Base-by-base conservation (phyloP, 2,888 invertebrate genomes). In the Nemotelus nigrinus region DNA sequence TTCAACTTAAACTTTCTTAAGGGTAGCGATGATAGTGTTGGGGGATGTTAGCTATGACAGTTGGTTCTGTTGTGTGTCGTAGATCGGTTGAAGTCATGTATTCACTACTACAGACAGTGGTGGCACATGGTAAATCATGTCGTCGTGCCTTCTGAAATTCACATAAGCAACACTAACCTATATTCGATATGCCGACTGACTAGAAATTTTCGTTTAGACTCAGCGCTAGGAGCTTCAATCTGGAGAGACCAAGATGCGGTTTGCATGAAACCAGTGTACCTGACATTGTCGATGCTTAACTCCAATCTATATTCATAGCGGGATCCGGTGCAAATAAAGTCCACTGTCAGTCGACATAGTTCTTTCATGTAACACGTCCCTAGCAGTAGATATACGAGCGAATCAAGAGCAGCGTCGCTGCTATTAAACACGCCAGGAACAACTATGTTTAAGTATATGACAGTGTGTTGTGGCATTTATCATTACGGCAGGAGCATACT, bases 241-340 rank as follows among this genome's bases (percentile, higher is more conserved):
- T 68, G 48, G 48, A 50, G 48, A 4, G 39, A 39, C 50, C 10
- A 39, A 8, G 45, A 10, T 4, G 48, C 50, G 44, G 58, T 44
- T 7, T 58, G 39, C 58, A 45, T 58, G 47, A 47, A 58, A 72
- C 45, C 58, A 57, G 6, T 58, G 72, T 57, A 58, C 58, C 72
- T 72, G 60, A 70, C 68, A 68, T 72, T 45, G 72, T 58, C 45
- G 25, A 57, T 47, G 44, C 72, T 72, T 60, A 72, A 58, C 47
- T 47, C 58, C 60, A 72, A 57, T 72, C 72, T 72, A 74, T 47
- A 74, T 74, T 60, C 60, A 60, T 74, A 74, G 74, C 47, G 41
- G 45, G 58, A 6, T 39, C 25, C n/a, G 41, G 48, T 10, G 41
- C 60, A 63, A 63, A 63, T 74, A 60, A 74, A 74, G 74, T 74